Evolutionary conservation across 2,797 vertebrate genomes (phyloP).

Genomic region (Varecia variegata): DNA sequence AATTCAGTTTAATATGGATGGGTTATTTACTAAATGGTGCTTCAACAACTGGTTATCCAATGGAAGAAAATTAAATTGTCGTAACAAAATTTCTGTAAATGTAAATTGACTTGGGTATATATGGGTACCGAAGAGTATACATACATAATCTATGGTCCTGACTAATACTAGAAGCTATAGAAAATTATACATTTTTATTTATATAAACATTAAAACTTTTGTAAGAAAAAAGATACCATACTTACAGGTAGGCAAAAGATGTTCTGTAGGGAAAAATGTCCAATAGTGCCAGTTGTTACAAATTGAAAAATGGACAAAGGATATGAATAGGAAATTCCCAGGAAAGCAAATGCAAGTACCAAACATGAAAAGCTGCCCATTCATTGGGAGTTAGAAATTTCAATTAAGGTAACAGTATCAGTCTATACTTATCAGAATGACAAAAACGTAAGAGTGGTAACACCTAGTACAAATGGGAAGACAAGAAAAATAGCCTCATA

Average conservation of each 20-base stretch:
- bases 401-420: not conserved
- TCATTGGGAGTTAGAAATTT: not conserved
- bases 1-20: fast-evolving
- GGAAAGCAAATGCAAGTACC: not conserved
- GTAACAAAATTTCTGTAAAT: not conserved
- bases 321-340: fast-evolving
- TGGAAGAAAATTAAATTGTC: not conserved
- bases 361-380: fast-evolving
- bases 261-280: not conserved
- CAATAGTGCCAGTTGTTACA: not conserved
- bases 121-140: not conserved
- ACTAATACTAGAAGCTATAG: not conserved
- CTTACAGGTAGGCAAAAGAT: not conserved
- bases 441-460: too few species aligned
- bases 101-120: too few species aligned
- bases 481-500: fast-evolving
- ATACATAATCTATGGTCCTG: not conserved
- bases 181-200: not conserved
- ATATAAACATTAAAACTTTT: not conserved
- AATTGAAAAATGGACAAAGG: not conserved
- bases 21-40: not conserved
- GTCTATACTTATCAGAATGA: too few species aligned
- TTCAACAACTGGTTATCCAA: not conserved
- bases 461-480: fast-evolving
- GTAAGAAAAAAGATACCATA: not conserved